Evolutionary conservation across 92 coral and sea anemone species (phyloP).

Genomic region (Epizoanthus stellaris): DNA sequence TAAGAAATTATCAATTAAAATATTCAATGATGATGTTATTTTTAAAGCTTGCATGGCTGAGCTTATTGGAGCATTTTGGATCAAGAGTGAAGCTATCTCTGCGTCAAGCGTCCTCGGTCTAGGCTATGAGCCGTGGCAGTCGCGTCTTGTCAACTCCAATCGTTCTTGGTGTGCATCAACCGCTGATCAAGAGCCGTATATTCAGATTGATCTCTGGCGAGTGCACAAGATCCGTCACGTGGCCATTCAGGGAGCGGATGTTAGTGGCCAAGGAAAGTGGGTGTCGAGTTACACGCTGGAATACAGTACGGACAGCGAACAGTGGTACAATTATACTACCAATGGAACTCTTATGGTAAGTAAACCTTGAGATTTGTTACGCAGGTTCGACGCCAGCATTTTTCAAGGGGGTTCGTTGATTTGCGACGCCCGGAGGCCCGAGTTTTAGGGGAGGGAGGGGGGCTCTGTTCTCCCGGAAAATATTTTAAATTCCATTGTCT

Average conservation of each 20-base stretch:
- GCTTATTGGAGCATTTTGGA: background rate
- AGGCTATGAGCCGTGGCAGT: too few relatives aligned
- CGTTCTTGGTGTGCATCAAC: slow-evolving; percentile 69
- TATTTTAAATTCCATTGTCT: too few relatives aligned
- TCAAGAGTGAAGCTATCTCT: too few relatives aligned
- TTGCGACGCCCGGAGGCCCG: too few relatives aligned
- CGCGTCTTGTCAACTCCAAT: too few relatives aligned
- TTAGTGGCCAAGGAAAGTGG: background rate
- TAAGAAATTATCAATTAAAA: background rate
- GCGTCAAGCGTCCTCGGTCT: too few relatives aligned
- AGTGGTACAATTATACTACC: slow-evolving; percentile 74
- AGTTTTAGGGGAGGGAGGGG: too few relatives aligned
- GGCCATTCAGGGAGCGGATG: slow-evolving; percentile 52
- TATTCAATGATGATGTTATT: background rate
- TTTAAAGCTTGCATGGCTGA: background rate
- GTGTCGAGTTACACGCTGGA: slow-evolving; percentile 53
- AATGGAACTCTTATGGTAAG: slow-evolving; percentile 62
- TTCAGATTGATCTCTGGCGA: slow-evolving; percentile 71
- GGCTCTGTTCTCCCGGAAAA: too few relatives aligned
- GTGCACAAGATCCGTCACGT: slow-evolving; percentile 69
- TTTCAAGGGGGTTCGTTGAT: too few relatives aligned
- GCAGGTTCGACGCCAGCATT: background rate
- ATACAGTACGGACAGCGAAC: slow-evolving; percentile 67
- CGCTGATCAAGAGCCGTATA: slow-evolving; percentile 39
- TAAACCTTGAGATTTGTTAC: background rate